Percentiles rank a stretch among this genome's conserved stretches.
phyloP scores from a whole-genome alignment of 2,113 vertebrate species.

The Anhinga anhinga region DNA sequence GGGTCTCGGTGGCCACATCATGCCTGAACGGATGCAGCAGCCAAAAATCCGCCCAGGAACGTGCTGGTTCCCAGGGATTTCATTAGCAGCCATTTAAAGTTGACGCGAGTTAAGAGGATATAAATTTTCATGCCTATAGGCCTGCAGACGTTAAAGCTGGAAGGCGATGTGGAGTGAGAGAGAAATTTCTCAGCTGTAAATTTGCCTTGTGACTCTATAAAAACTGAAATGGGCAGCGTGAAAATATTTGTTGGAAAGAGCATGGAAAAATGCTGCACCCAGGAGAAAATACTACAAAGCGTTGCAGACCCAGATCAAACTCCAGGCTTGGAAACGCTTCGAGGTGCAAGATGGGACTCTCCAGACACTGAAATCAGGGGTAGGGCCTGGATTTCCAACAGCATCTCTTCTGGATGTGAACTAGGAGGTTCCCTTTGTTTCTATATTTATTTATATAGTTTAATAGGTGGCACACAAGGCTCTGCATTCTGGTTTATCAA shows the following conservation, averaged over 20 bases:
- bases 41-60: neutral
- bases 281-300: neutral
- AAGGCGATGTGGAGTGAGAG: neutral
- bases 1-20: rapidly evolving
- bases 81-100: neutral
- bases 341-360: neutral
- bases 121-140: neutral
- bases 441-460: neutral
- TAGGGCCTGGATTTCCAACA: neutral
- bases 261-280: neutral
- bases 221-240: neutral
- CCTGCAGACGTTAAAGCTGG: neutral
- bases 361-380: neutral
- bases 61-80: neutral
- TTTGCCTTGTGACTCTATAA: neutral
- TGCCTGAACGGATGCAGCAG: neutral
- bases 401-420: neutral
- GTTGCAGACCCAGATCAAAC: neutral
- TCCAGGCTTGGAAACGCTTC: neutral
- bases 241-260: neutral
- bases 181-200: neutral
- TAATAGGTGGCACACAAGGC: too few species aligned
- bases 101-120: neutral
- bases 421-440: neutral
- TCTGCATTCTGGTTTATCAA: neutral